Base-by-base conservation (phyloP, 2,888 invertebrate species). In the Nemoura dubitans region DNA sequence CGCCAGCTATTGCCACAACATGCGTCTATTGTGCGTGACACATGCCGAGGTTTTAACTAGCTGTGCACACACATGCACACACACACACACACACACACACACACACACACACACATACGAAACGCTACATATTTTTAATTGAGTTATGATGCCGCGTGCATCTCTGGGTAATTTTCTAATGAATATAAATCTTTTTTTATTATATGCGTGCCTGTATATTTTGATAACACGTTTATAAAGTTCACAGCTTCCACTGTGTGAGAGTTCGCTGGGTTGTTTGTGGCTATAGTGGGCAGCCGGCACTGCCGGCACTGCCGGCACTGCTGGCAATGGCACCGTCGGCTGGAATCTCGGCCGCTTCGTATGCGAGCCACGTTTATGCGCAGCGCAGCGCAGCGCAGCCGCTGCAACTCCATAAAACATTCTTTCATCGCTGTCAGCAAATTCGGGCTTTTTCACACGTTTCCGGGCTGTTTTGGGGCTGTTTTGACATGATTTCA, bases 111-210 rank as follows among this genome's bases (percentile, higher is more conserved):
- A 36, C 10, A 36, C 10, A 36, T 2, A 14, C 59, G n/a, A 14
- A 59, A 59, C 59, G 59, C 59, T 59, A 59, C 59, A 59, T 59
- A 21, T 59, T 59, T 59, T 59, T 59, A 59, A 59, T 59, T 59
- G 59, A 59, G 59, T 59, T 59, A 59, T 59, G 59, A 36, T 59
- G 59, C 59, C 21, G 59, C 21, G 59, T 59, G 59, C 3, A 59
- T 59, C 59, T 59, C 59, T 59, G 59, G 59, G 59, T 59, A 59
- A 59, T 59, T 59, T 59, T 59, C 59, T 59, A 59, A 59, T 59
- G 59, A 59, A 59, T 59, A 59, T 59, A 59, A 59, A 59, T 59
- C 59, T 59, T 59, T 7, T 59, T 59, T 59, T 59, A 59, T 59
- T 59, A 59, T 59, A 59, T 59, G 59, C 59, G 59, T 59, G 59